Evolutionary conservation across 2,113 vertebrate species (phyloP), one percentile per base, ranked within the genome.

Genomic region (Sarotherodon lohbergeri): DNA sequence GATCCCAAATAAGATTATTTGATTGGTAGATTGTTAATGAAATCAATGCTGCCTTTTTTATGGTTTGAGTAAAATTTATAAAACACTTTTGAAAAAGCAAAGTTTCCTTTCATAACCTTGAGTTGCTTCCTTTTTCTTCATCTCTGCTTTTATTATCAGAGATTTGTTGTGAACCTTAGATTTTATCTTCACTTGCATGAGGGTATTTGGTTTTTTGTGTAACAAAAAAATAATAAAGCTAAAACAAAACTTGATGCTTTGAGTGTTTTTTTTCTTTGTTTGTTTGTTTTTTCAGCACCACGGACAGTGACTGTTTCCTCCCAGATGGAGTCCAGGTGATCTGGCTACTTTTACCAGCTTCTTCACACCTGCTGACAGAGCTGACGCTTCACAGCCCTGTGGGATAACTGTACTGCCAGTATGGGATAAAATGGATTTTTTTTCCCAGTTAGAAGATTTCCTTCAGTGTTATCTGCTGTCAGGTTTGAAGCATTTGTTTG

Each of bases 401-500:
- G 78, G 86, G 83, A 86, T 63, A 56, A 88, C 82, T 57, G 59
- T 22, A 39, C 24, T 48, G 32, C 50, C 81, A n/a, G 22, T 17
- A 71, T 7, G 52, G 71, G 14, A 87, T 59, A 22, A 50, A 83
- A 39, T 39, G 19, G 71, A 73, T 80, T 71, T 82, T 86, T 66
- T 39, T 22, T 12, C 32, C 80, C 55, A 24, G 54, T 79, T 16
- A 82, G 48, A 91, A 80, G 61, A 41, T 79, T 59, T 78, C 83
- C 57, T 61, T 85, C 43, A 5, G 80, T 9, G 59, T 61, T 78
- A 84, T 84, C 83, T 71, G 80, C 56, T 22, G 71, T 82, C 79
- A 13, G 34, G 81, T 76, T 61, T 63, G 55, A 46, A 85, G 83
- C 55, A 22, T 88, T 85, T 90, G 73, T 89, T 91, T 92, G 86